Percentiles rank a stretch among this genome's conserved stretches.
Conservation (phyloP, 2,797 vertebrate species). For the Molossus molossus region DNA sequence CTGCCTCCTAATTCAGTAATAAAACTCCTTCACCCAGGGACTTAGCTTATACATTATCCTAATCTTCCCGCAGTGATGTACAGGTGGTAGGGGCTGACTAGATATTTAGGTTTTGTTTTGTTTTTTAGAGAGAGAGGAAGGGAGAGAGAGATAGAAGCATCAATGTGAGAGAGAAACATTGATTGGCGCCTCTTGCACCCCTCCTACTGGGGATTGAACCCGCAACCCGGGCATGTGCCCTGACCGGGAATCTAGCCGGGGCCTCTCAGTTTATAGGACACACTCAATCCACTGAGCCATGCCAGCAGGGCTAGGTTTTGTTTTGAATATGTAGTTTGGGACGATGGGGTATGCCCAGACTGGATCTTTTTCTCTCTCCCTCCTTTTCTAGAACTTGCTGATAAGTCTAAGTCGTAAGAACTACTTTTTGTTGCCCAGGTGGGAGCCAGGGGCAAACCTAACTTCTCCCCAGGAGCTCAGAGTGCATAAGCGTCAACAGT, state of each 20-base stretch:
- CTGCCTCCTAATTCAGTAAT: background rate
- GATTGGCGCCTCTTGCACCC: too few species aligned
- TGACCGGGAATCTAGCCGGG: too few species aligned
- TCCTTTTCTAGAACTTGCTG: background rate
- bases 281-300: too few species aligned
- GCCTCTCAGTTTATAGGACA: too few species aligned
- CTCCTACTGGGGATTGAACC: too few species aligned
- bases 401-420: background rate
- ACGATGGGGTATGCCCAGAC: background rate
- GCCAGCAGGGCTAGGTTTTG: background rate
- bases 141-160: too few species aligned
- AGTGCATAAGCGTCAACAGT: background rate
- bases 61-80: background rate
- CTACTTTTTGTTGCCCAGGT: background rate
- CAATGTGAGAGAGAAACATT: too few species aligned
- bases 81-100: background rate
- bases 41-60: background rate
- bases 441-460: background rate
- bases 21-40: background rate
- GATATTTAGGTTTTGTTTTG: background rate
- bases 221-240: too few species aligned
- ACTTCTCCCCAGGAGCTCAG: background rate
- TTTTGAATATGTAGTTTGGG: background rate
- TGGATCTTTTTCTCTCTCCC: background rate
- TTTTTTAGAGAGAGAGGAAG: too few species aligned